phyloP scores from a whole-genome alignment of 2,888 invertebrate genomes.

The Pycnomerus fuliginosus region DNA sequence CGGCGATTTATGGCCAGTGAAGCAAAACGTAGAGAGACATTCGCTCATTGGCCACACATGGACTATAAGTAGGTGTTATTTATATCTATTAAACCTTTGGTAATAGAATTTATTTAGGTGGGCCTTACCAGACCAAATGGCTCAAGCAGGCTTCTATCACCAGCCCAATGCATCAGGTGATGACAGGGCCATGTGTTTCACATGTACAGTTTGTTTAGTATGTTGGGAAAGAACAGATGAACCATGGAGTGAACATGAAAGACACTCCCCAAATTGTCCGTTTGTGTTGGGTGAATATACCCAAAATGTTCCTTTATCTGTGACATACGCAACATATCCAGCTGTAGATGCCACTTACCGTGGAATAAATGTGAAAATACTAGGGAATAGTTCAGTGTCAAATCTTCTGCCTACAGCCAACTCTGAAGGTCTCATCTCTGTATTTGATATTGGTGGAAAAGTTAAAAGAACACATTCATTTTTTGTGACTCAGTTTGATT shows the following conservation, averaged over 20 bases:
- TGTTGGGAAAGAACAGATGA: slow-evolving; percentile 97
- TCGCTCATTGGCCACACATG: slow-evolving; percentile 95
- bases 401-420: slow-evolving; percentile 60
- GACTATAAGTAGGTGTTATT: slow-evolving; percentile 81
- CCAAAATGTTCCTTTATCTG: slow-evolving; percentile 88
- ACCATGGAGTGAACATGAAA: slow-evolving; percentile 95
- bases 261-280: slow-evolving; percentile 91
- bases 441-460: slow-evolving; percentile 83
- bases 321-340: slow-evolving; percentile 81
- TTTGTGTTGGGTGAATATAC: slow-evolving; percentile 94
- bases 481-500: slow-evolving; percentile 52
- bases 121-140: slow-evolving; percentile 95
- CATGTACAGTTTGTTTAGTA: slow-evolving; percentile 90
- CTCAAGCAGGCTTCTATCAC: slow-evolving; percentile 95
- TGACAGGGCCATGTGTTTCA: slow-evolving; percentile 95
- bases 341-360: slow-evolving; percentile 56
- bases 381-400: slow-evolving; percentile 47
- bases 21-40: slow-evolving; percentile 85
- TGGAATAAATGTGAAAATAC: slow-evolving; percentile 34
- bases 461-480: slow-evolving; percentile 68
- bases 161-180: slow-evolving; percentile 88
- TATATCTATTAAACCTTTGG: background rate
- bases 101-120: slow-evolving; percentile 60
- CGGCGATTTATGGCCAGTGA: slow-evolving; percentile 85
- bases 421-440: slow-evolving; percentile 66